Evolutionary conservation across 2,888 invertebrate genomes (phyloP).

Genomic region (Cataglyphis rosenhaueri): DNA sequence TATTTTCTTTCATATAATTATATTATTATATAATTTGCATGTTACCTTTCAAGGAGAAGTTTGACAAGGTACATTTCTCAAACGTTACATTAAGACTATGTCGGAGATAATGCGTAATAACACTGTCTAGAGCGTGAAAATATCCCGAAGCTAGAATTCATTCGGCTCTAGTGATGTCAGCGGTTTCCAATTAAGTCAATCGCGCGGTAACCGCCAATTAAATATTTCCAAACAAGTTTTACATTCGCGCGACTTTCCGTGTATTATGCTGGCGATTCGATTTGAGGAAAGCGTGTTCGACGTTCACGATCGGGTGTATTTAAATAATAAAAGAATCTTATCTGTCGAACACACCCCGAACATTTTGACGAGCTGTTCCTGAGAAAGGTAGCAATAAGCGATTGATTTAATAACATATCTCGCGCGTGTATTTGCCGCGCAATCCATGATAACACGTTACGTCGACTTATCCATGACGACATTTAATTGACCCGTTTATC

Average conservation of each 20-base stretch:
- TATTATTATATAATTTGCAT: not conserved
- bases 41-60: not conserved
- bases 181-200: constrained; percentile 29
- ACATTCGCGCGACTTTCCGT: constrained; percentile 5
- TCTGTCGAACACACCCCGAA: constrained; percentile 26
- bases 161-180: constrained; percentile 6
- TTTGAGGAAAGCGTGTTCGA: not conserved
- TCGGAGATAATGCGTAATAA: constrained; percentile 16
- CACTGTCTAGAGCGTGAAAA: constrained; percentile 11
- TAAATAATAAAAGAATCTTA: constrained; percentile 22
- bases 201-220: constrained; percentile 11
- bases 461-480: constrained; percentile 6
- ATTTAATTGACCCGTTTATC: constrained; percentile 52
- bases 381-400: constrained; percentile 43
- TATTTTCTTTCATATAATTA: not conserved
- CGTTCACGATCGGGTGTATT: not conserved
- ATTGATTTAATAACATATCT: constrained; percentile 45
- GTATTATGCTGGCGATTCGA: constrained; percentile 13
- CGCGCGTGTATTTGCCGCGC: not conserved
- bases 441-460: constrained; percentile 43
- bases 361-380: constrained; percentile 29
- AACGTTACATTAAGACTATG: constrained; percentile 23
- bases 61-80: not conserved
- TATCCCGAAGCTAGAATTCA: constrained; percentile 22
- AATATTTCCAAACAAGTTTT: constrained; percentile 19